Evolutionary conservation across 2,888 invertebrate species (phyloP).

Genomic region (Hermodice carunculata): DNA sequence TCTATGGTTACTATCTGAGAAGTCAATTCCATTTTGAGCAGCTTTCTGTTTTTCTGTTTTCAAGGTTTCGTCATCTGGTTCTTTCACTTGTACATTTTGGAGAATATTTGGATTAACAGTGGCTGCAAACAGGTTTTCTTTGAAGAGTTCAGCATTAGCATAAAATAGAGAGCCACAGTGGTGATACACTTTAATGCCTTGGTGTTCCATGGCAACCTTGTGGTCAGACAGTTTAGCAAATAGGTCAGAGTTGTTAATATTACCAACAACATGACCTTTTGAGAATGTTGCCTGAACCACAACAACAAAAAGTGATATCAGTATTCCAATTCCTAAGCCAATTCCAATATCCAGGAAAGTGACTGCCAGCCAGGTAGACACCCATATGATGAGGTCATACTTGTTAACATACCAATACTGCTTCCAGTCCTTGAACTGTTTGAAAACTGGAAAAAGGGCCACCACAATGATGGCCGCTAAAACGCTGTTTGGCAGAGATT

Average conservation of each 20-base stretch:
- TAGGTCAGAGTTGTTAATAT: not conserved
- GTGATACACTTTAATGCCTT: slow-evolving; percentile 61
- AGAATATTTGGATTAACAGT: slow-evolving; percentile 53
- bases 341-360: slow-evolving; percentile 63
- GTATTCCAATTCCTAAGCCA: slow-evolving; percentile 62
- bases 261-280: slow-evolving; percentile 53
- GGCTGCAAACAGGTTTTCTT: slow-evolving; percentile 52
- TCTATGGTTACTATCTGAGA: too few species aligned
- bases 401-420: slow-evolving; percentile 83
- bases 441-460: slow-evolving; percentile 70
- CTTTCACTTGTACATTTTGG: not conserved
- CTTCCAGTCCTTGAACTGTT: slow-evolving; percentile 78
- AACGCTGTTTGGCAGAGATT: slow-evolving; percentile 62
- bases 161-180: slow-evolving; percentile 64
- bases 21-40: too few species aligned
- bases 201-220: slow-evolving; percentile 37
- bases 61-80: not conserved
- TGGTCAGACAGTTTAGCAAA: not conserved
- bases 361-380: slow-evolving; percentile 54
- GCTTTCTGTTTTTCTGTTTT: too few species aligned
- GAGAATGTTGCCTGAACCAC: slow-evolving; percentile 62
- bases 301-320: slow-evolving; percentile 54
- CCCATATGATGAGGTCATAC: slow-evolving; percentile 78
- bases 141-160: slow-evolving; percentile 65
- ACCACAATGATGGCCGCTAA: slow-evolving; percentile 71